Evolutionary conservation across 37 sponge, comb jelly and placozoan species (phyloP).

Genomic region (Trichoplax adhaerens): DNA sequence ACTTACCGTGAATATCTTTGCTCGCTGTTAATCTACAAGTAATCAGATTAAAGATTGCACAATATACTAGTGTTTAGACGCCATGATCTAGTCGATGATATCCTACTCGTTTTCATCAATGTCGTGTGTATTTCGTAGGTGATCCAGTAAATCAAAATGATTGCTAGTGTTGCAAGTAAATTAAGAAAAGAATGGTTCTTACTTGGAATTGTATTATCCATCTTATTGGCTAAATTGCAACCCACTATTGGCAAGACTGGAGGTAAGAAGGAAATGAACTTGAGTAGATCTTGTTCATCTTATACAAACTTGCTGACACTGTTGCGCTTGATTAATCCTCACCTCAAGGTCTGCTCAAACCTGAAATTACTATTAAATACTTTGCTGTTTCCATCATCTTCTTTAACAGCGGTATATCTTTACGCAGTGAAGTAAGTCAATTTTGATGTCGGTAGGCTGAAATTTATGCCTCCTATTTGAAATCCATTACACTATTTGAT

Average conservation of each 20-base stretch:
- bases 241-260: slow-evolving; percentile 77
- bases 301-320: neutral
- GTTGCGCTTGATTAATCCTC: neutral
- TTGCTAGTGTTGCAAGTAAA: too few relatives aligned
- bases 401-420: slow-evolving; percentile 85
- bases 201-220: slow-evolving; percentile 57
- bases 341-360: slow-evolving; percentile 54
- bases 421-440: slow-evolving; percentile 65
- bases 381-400: slow-evolving; percentile 87
- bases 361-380: slow-evolving; percentile 76
- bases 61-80: too few relatives aligned
- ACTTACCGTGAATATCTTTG: too few relatives aligned
- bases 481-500: too few relatives aligned
- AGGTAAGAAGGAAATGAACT: slow-evolving; percentile 24
- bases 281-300: neutral
- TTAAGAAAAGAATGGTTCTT: slow-evolving; percentile 57
- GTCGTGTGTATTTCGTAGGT: too few relatives aligned
- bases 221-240: slow-evolving; percentile 46
- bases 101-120: too few relatives aligned
- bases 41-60: too few relatives aligned
- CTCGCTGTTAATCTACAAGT: too few relatives aligned
- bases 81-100: too few relatives aligned
- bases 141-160: too few relatives aligned
- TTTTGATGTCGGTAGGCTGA: too few relatives aligned
- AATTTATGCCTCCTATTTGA: too few relatives aligned